These are phyloP conservation scores for Tapera naevia DNA, from an alignment of 2,797 vertebrate genomes.

Conservation along the genomic window DNA sequence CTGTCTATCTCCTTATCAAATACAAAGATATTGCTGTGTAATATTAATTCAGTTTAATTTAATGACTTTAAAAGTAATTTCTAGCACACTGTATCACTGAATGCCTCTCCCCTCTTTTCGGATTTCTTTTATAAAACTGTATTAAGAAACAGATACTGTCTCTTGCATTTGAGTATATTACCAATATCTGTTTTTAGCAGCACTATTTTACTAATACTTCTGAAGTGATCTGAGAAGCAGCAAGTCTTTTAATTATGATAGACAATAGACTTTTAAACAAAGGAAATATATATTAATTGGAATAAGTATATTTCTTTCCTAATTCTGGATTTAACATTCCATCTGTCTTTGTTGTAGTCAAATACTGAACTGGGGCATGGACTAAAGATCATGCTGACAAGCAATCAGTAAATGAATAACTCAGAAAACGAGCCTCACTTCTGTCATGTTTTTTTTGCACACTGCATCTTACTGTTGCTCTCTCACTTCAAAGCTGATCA, in stretches of 20 bases:
- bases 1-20: not conserved
- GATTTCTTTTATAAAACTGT: not conserved
- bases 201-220: not conserved
- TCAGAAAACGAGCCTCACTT: not conserved
- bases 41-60: not conserved
- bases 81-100: not conserved
- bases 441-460: not conserved
- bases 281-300: not conserved
- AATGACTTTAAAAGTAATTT: not conserved
- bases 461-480: not conserved
- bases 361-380: not conserved
- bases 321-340: not conserved
- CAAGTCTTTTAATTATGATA: not conserved
- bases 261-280: not conserved
- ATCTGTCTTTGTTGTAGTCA: not conserved
- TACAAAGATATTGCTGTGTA: not conserved
- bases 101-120: not conserved
- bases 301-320: not conserved
- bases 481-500: not conserved
- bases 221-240: not conserved
- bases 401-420: not conserved
- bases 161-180: not conserved
- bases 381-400: not conserved
- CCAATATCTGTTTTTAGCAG: not conserved
- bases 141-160: not conserved